These are phyloP conservation scores for Erithacus rubecula DNA, from an alignment of 2,797 vertebrate species.

Conservation along the genomic window DNA sequence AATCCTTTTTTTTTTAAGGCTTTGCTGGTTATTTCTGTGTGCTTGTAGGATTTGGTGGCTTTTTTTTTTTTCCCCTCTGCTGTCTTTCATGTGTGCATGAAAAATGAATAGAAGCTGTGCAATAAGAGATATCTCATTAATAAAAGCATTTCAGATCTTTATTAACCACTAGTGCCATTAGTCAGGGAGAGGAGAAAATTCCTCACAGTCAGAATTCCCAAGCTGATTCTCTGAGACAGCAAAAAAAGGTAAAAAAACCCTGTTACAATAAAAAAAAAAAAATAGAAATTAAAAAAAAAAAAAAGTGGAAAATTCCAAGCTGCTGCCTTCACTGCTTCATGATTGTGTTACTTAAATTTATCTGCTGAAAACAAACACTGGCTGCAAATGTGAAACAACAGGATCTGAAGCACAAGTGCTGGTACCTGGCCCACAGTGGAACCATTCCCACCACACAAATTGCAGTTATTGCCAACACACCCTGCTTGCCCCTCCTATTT, in stretches of 20 bases:
- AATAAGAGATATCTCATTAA: slow-evolving; percentile 8
- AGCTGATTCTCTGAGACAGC: background rate
- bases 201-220: background rate
- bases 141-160: background rate
- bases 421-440: background rate
- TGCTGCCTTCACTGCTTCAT: background rate
- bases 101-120: background rate
- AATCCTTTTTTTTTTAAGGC: background rate
- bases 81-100: background rate
- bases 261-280: background rate
- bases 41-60: background rate
- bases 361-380: background rate
- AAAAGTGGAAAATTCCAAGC: background rate
- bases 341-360: background rate
- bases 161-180: background rate
- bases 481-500: background rate
- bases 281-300: too few species aligned
- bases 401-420: background rate
- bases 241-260: background rate
- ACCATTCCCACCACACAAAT: background rate
- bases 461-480: background rate
- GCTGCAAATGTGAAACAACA: background rate
- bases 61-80: background rate
- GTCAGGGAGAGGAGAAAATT: background rate
- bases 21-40: background rate